These are phyloP conservation scores for Euproctis similis DNA, from an alignment of 2,888 invertebrate genomes.

Conservation along the genomic window DNA sequence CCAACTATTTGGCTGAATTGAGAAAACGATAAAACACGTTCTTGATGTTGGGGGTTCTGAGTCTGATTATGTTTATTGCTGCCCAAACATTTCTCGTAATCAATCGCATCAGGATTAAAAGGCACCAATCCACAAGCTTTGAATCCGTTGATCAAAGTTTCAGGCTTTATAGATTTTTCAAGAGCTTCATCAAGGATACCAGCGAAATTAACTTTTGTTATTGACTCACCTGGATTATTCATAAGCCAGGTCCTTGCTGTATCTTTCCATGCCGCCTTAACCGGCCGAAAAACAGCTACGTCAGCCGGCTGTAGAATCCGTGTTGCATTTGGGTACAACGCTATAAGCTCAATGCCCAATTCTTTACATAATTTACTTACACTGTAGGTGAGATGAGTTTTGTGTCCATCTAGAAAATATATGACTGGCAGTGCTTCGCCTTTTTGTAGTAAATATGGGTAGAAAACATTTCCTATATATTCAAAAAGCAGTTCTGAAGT, in stretches of 20 bases:
- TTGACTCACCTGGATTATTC: not conserved
- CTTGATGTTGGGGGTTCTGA: not conserved
- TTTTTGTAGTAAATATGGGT: not conserved
- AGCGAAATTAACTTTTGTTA: not conserved
- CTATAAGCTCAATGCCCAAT: constrained; percentile 6
- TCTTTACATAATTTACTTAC: constrained; percentile 10
- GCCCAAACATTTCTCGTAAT: not conserved
- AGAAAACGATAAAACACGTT: constrained; percentile 1
- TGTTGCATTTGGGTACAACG: constrained; percentile 8
- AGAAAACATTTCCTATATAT: constrained; percentile 14
- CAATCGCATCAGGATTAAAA: not conserved
- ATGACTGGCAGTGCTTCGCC: not conserved
- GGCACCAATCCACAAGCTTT: not conserved
- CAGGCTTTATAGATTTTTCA: not conserved
- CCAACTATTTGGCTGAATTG: constrained; percentile 1
- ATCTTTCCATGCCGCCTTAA: constrained; percentile 2
- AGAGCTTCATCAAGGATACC: not conserved
- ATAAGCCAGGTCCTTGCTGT: not conserved
- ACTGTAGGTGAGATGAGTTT: constrained; percentile 8
- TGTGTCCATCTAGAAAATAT: constrained; percentile 4
- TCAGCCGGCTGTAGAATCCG: constrained; percentile 5
- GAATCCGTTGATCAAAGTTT: not conserved
- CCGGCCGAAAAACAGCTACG: constrained; percentile 3
- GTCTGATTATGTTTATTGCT: constrained; percentile 1
- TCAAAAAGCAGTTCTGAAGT: constrained; percentile 28